phyloP scores from a whole-genome alignment of 2,113 vertebrate species.

The Hepsetus odoe region DNA sequence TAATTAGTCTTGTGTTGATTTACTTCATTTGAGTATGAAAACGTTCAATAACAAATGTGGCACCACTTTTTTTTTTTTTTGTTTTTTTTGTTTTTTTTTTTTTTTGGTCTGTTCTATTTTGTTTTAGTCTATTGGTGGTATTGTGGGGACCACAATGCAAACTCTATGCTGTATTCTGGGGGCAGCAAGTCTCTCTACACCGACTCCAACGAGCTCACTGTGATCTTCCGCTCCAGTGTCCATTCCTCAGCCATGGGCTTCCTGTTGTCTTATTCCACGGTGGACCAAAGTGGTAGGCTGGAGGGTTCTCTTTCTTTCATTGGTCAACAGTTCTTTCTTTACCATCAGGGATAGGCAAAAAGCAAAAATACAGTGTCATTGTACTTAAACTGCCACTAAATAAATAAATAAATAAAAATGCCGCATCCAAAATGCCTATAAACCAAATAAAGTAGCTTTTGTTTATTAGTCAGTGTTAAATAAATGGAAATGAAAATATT shows the following conservation, averaged over 20 bases:
- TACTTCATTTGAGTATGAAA: no score
- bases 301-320: neutral
- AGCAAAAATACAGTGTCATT: neutral
- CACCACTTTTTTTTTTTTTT: neutral
- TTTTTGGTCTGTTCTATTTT: neutral
- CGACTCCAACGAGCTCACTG: constrained; percentile 77
- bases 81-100: neutral
- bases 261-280: constrained; percentile 81
- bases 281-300: constrained; percentile 79
- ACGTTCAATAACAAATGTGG: no score
- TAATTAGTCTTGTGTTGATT: no score
- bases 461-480: no score
- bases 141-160: constrained; percentile 73
- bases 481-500: no score
- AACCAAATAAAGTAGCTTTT: no score
- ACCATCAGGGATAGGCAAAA: neutral
- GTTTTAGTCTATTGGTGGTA: constrained; percentile 72
- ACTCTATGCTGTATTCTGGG: constrained; percentile 61
- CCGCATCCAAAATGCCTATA: no score
- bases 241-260: constrained; percentile 86
- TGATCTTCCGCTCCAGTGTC: constrained; percentile 80
- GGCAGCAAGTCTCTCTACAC: constrained; percentile 60
- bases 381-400: no score
- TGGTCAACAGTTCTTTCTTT: neutral
- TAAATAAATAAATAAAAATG: no score